A percentile compares a stretch with the other conserved stretches of the same genome.
phyloP scores from a whole-genome alignment of 1,140 invertebrate genomes.

The Linepithema humile region DNA sequence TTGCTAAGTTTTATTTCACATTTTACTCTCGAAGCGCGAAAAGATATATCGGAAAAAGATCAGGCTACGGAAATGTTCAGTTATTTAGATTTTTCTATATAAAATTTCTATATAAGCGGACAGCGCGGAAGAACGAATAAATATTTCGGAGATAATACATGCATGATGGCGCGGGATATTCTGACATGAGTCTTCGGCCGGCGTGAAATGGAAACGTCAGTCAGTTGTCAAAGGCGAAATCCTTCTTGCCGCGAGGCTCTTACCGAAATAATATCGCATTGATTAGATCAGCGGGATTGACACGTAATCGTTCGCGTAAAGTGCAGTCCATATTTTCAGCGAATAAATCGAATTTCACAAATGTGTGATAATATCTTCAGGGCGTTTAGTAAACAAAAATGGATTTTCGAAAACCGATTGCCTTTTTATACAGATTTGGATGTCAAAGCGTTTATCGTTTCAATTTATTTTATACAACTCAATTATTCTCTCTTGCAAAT shows the following conservation, averaged over 20 bases:
- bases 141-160: not conserved
- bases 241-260: not conserved
- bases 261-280: constrained; percentile 17
- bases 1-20: not conserved
- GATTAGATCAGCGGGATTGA: not conserved
- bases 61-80: not conserved
- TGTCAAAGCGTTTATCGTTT: not conserved
- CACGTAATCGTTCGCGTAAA: not conserved
- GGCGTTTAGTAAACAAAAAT: constrained; percentile 6
- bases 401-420: not conserved
- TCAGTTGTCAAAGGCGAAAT: constrained; percentile 31
- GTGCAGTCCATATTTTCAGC: not conserved
- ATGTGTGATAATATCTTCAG: not conserved
- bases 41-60: not conserved
- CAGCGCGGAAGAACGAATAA: not conserved
- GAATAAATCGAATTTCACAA: not conserved
- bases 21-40: not conserved
- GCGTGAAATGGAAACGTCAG: constrained; percentile 51
- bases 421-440: not conserved
- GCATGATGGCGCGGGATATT: not conserved
- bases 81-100: not conserved
- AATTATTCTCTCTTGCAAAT: not conserved
- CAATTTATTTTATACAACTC: constrained; percentile 28
- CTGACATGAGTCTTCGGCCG: not conserved
- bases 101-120: not conserved